Conservation (phyloP, 1,140 invertebrate species). For the Maconellicoccus hirsutus region DNA sequence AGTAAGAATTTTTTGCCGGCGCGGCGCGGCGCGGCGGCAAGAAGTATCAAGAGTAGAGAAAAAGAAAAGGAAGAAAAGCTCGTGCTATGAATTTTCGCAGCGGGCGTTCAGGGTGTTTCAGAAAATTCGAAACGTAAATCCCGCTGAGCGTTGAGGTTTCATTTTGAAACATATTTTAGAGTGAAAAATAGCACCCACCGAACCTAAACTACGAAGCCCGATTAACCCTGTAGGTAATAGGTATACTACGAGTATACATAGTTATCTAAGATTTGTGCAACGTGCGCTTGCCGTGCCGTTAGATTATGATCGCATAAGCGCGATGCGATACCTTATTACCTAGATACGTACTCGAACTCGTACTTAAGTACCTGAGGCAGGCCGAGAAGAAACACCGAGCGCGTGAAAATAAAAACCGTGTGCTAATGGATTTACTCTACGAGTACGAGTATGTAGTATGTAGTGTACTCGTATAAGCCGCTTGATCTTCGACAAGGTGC, state of each 20-base stretch:
- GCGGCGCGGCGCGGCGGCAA: neutral
- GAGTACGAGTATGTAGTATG: no score
- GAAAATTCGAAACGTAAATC: neutral
- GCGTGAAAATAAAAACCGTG: neutral
- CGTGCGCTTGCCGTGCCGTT: no score
- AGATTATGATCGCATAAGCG: no score
- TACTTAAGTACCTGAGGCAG: neutral
- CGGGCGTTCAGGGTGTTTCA: slow-evolving; percentile 1
- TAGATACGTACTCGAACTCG: neutral
- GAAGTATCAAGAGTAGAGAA: no score
- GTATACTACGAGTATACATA: no score
- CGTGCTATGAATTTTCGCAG: slow-evolving; percentile 13
- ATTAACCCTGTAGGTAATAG: neutral
- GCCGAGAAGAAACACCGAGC: no score
- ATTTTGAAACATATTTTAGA: slow-evolving; percentile 13
- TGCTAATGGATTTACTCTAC: no score
- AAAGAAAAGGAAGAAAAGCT: neutral
- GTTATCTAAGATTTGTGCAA: no score
- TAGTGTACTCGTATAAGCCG: neutral
- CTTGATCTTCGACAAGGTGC: neutral
- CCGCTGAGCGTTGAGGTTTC: slow-evolving; percentile 11
- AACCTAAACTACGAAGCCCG: no score
- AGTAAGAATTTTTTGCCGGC: neutral
- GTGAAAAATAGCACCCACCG: neutral
- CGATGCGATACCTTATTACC: no score